A percentile compares a stretch with the other conserved stretches of the same genome.
phyloP scores from a whole-genome alignment of 2,797 vertebrate species.

The Heteromormyrus szaboi region DNA sequence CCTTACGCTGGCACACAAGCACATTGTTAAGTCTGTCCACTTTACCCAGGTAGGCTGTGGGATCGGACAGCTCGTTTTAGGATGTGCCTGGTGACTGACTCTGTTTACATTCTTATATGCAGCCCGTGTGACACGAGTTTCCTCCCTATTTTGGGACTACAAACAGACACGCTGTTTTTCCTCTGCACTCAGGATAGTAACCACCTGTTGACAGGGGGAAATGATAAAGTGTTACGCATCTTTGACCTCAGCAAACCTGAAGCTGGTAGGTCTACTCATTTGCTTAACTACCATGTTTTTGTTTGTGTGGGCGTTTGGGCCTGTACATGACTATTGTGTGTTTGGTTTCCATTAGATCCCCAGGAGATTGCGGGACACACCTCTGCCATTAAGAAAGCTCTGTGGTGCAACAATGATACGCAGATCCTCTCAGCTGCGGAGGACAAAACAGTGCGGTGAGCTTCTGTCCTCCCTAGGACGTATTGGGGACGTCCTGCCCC shows the following conservation, averaged over 20 bases:
- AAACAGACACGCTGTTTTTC: not conserved
- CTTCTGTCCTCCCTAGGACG: not conserved
- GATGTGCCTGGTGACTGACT: not conserved
- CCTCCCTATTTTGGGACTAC: not conserved
- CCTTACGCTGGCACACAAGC: constrained; percentile 90
- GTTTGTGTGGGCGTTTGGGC: constrained; percentile 3
- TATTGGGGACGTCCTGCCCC: not conserved
- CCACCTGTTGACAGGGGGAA: constrained; percentile 86
- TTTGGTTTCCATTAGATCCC: constrained; percentile 63
- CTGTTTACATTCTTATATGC: not conserved
- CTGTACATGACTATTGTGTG: not conserved
- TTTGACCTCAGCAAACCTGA: constrained; percentile 87
- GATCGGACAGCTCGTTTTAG: not conserved
- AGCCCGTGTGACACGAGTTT: not conserved
- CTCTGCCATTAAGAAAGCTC: constrained; percentile 90
- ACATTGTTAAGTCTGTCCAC: constrained; percentile 93
- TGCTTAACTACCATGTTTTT: not conserved
- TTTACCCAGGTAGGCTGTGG: constrained; percentile 79
- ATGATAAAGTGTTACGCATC: constrained; percentile 91
- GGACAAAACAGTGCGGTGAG: constrained; percentile 92
- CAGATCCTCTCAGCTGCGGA: constrained; percentile 91
- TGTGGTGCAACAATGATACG: constrained; percentile 89
- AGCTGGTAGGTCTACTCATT: constrained; percentile 62
- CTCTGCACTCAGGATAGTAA: constrained; percentile 78
- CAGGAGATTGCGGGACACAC: constrained; percentile 85